Evolutionary conservation across 2,113 vertebrate species (phyloP), one percentile per base, ranked within the genome.

Genomic region (Barnardius zonarius): DNA sequence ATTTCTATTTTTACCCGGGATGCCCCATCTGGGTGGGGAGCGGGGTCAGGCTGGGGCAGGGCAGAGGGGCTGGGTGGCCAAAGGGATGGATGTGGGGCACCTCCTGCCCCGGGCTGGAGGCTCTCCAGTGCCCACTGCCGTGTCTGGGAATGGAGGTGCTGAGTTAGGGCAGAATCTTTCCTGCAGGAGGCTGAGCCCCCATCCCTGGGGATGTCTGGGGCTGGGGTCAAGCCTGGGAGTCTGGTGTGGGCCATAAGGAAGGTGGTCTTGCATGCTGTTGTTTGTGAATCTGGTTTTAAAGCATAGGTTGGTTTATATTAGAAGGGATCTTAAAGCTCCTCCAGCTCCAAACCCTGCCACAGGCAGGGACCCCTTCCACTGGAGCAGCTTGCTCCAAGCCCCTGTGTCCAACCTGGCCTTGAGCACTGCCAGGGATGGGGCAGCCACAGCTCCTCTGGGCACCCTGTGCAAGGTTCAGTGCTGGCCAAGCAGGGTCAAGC

Each of bases 1-100:
- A 23, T 28, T 78, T 39, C 97, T 97, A 91, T 96, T 97, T 97
- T 96, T 97, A 88, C 86, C 54, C 57, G 16, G 62, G 88, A 43
- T 93, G 87, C 59, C 89, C 76, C 3, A 35, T 7, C 27, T 30
- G 51, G 25, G 51, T 4, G 25, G 63, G 55, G 82, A 88, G 68
- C 33, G 16, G 48, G 19, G 52, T 18, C 1, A 9, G 52, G 8
- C 17, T 12, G 69, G 35, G n/a, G 51, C 33, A 17, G 49, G 74
- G 61, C 25, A 3, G n/a, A 5, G 62, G 35, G 33, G 54, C 4
- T 3, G 28, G 41, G 64, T 37, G 66, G 14, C 39, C 41, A 16
- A 2, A 2, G n/a, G 15, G 37, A 6, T 0, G 2, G 18, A 30
- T 0, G 22, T 11, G 43, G 1, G 3, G 30, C 55, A 31, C 10